Base-by-base conservation (phyloP, 2,113 vertebrate species). In the Hippopotamus amphibius region DNA sequence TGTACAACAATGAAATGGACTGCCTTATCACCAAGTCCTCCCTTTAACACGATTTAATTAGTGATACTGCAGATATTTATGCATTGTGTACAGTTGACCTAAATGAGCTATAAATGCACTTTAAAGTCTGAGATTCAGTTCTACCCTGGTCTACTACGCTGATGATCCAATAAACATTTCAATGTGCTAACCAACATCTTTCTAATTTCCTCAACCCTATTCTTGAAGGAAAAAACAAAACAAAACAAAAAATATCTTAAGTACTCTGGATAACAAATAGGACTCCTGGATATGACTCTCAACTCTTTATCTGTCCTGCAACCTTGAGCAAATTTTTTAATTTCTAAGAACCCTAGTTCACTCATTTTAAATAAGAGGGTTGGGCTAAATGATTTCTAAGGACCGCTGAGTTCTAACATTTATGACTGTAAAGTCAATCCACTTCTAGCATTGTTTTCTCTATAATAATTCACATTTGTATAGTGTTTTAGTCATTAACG, bases 241-340 rank as follows among this genome's bases (percentile, higher is more conserved):
- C 6, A 57, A 77, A 77, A 65, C 63, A 61, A 79, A 48, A 61
- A 41, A 30, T 28, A 83, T 10, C 50, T 48, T 82, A 95, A 94
- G 17, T 26, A 72, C 5, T 81, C 3, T 26, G 17, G 55, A 57
- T 84, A 93, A 90, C 14, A 94, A 96, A 95, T 77, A 48, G 14
- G 43, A 87, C 30, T 82, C 8, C 28, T 57, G 9, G 43, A 26
- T 17, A 79, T 71, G 15, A 55, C 81, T 69, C 28, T 21, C 7
- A 84, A 90, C 16, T 93, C 33, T 95, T 6, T 83, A 93, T 53
- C 83, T 93, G 57, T 69, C 92, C 24, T 53, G 26, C 43, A 92
- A 87, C 30, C 24, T 37, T 86, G 65, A 88, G 26, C 6, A 85
- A 86, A 88, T 48, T 14, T 59, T 90, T 82, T 81, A 90, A 41